These are phyloP conservation scores for Melanaphis sacchari DNA, from an alignment of 1,140 invertebrate genomes.

Conservation along the genomic window DNA sequence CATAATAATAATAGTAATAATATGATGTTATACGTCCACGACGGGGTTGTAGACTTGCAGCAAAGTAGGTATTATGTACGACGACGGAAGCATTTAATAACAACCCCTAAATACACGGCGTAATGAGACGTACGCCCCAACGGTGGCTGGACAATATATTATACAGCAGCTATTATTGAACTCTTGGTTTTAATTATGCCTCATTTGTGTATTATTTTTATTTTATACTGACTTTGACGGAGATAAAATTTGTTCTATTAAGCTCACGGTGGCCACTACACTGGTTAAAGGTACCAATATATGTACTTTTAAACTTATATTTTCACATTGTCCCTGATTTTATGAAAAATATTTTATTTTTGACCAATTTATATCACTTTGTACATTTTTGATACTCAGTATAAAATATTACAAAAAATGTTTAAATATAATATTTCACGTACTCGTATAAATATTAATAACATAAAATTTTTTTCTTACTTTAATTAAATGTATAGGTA, in stretches of 20 bases:
- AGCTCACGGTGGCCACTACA: not conserved
- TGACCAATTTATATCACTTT: too few relatives aligned
- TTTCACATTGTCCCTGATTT: too few relatives aligned
- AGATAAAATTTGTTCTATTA: not conserved
- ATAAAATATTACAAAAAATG: too few relatives aligned
- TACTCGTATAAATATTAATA: not conserved
- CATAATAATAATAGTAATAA: not conserved
- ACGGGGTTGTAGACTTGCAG: not conserved
- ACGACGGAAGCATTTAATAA: slow-evolving; percentile 12
- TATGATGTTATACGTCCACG: not conserved
- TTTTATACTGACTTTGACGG: not conserved
- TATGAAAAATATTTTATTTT: too few relatives aligned
- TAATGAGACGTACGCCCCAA: not conserved
- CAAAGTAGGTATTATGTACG: not conserved
- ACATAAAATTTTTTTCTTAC: not conserved
- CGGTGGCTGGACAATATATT: not conserved
- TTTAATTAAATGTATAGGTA: not conserved
- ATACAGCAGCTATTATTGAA: too few relatives aligned
- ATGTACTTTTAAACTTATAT: too few relatives aligned
- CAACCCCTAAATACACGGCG: not conserved
- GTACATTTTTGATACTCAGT: too few relatives aligned
- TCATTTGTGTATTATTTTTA: not conserved
- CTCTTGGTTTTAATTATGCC: not conserved
- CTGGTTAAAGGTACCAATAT: not conserved
- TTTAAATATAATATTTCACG: too few relatives aligned